Base-by-base conservation (phyloP, 2,888 invertebrate species). In the Nomada lathburiana region DNA sequence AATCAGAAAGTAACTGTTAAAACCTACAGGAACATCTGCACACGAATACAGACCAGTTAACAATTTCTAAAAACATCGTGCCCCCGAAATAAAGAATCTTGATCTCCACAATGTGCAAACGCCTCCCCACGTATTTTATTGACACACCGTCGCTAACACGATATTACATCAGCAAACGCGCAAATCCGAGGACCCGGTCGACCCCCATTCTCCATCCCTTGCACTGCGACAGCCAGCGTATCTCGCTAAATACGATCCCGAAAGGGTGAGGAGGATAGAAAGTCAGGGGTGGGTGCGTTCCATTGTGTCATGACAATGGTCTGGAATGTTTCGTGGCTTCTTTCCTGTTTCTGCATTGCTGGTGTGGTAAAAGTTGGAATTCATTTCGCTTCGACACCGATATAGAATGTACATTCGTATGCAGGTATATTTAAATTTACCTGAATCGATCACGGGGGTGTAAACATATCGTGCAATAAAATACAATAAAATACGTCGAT, bases 371-470 rank as follows among this genome's bases (percentile, higher is more conserved):
- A 68, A 42, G 63, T 53, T 44, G 67, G 63, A 80, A 80, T 80
- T 77, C 71, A 80, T 77, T 77, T 77, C 47, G 53, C 29, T n/a
- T 47, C 29, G 67, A 77, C 77, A 60, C 55, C 64, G 20, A 69
- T 79, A 59, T 29, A 62, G 26, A 52, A 36, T 36, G 7, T 36
- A 36, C 36, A 5, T 36, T 36, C 36, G 7, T 36, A 36, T 36
- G 7, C 36, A 36, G 36, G 36, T 50, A 71, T 71, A 62, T 29
- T 53, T 47, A n/a, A 47, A 42, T 5, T 3, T 0, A 36, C 36
- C 36, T 1, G 36, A 36, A 36, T 36, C 36, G 36, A 36, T 36
- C 36, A 36, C 36, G 36, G 7, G 7, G 36, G 36, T 36, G 36
- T 36, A 7, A 36, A 36, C 7, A 5, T 36, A 36, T 36, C 36